Evolutionary conservation across 2,888 invertebrate genomes (phyloP).

Genomic region (Ferrisia virgata): DNA sequence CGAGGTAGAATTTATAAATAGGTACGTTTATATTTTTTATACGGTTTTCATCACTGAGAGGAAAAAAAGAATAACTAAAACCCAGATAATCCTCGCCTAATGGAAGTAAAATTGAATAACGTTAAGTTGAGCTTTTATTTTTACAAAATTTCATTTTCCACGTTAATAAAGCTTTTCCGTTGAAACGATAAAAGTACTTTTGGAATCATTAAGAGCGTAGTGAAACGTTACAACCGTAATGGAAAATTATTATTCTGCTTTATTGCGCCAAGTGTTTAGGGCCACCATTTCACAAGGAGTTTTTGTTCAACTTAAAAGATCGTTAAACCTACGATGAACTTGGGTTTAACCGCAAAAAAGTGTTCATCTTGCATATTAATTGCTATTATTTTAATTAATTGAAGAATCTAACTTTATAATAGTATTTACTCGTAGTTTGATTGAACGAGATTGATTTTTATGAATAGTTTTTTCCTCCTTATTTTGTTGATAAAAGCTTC

Average conservation of each 20-base stretch:
- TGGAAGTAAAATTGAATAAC: constrained; percentile 17
- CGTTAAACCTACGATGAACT: constrained; percentile 18
- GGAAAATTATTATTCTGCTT: constrained; percentile 26
- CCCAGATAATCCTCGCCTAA: constrained; percentile 14
- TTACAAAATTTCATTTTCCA: not conserved
- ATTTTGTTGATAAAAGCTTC: not conserved
- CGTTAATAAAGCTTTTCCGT: constrained; percentile 27
- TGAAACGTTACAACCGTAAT: constrained; percentile 21
- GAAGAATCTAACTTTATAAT: not conserved
- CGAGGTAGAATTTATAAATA: constrained; percentile 20
- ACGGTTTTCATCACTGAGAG: no score
- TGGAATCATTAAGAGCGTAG: constrained; percentile 12
- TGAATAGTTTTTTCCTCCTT: not conserved
- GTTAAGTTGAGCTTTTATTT: constrained; percentile 24
- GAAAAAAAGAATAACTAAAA: not conserved
- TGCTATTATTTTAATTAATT: constrained; percentile 20
- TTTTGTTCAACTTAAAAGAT: constrained; percentile 10
- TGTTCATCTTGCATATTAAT: not conserved
- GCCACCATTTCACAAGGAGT: constrained; percentile 13
- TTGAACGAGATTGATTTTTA: constrained; percentile 12
- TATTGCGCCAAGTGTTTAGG: constrained; percentile 11
- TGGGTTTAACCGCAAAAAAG: not conserved
- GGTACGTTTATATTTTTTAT: not conserved
- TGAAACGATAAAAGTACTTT: constrained; percentile 24
- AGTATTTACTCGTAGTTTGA: not conserved